Base-by-base conservation (phyloP, 2,888 invertebrate genomes). In the Ormia ochracea region DNA sequence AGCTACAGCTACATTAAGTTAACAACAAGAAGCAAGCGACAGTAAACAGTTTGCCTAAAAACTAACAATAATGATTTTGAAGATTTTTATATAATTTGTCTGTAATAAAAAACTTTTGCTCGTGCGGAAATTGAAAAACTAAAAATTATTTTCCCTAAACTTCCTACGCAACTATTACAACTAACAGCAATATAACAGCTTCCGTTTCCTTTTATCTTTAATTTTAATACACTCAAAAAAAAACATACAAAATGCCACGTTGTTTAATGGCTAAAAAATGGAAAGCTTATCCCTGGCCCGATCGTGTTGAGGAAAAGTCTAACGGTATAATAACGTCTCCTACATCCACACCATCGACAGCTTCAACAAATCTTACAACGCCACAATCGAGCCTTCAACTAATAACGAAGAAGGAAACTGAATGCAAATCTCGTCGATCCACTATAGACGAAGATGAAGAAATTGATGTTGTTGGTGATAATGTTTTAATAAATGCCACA, bases 181-280 rank as follows among this genome's bases (percentile, higher is more conserved):
- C 41, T 2, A 69, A 41, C 38, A 31, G 59, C 38, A 41, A 61
- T 6, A 28, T 31, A 43, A 36, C 26, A 41, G 38, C 43, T 68
- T 75, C 63, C 68, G 63, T 69, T 81, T 76, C 72, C 72, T 43
- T 70, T 66, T 21, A 23, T 50, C 36, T 23, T 48, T 68, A 12
- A 14, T 45, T 70, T 59, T 14, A 43, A 72, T 72, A 58, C 45
- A 52, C 6, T n/a, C 10, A 50, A 36, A 28, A n/a, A 14, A 36
- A 26, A 10, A 19, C 41, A 74, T 36, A 28, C 23, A 93, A 91
- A 90, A 96, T 96, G 96, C 96, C 96, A 91, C 95, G 96, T 90
- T 96, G 96, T 92, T 94, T 96, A 91, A 96, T 96, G 96, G 96
- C 96, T 88, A 96, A 96, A 92, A 96, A 96, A 93, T 96, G 96